Evolutionary conservation across 2,797 vertebrate species (phyloP), one percentile per base, ranked within the genome.

Genomic region (Poeciliopsis turneri): DNA sequence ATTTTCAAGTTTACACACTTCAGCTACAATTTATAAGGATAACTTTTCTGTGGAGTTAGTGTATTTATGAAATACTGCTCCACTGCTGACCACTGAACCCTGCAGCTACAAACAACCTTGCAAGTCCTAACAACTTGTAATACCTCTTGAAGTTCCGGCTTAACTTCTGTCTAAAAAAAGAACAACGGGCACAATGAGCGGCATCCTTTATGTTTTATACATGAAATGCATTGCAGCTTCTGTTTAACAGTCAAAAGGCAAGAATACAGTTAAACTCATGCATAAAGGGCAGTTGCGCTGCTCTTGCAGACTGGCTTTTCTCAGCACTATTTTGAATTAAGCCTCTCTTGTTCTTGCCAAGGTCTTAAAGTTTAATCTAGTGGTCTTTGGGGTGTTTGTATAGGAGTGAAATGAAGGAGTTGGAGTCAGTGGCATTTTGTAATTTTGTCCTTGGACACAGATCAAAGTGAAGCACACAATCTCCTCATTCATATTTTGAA

Each of bases 301-400:
- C 78, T 77, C 6, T 82, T 79, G 75, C 66, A 30, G 2, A 77
- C 81, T 77, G 46, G 13, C 68, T 86, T 72, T 79, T 68, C 76
- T 88, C 87, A 89, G 86, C 82, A 78, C 1, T 70, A 76, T 83
- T 86, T 83, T 61, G 0, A 81, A 55, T 66, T 61, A 53, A 76
- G 6, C 28, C 46, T 39, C 5, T 0, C 3, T 76, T 74, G 68
- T 61, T 75, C 15, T n/a, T 72, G 55, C 73, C 84, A 82, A 88
- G 82, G 77, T 78, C 77, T 85, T 78, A 5, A 78, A 85, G 78
- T 83, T 16, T 0, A 86, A 80, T 79, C 46, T 25, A 28, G 47
- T 23, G 4, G 36, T 78, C 25, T 28, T 72, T 15, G 4, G 23
- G 71, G 18, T 70, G 25, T 79, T 28, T 74, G 61, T 72, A 43